Evolutionary conservation across 2,888 invertebrate species (phyloP).

Genomic region (Hypomecis punctinalis): DNA sequence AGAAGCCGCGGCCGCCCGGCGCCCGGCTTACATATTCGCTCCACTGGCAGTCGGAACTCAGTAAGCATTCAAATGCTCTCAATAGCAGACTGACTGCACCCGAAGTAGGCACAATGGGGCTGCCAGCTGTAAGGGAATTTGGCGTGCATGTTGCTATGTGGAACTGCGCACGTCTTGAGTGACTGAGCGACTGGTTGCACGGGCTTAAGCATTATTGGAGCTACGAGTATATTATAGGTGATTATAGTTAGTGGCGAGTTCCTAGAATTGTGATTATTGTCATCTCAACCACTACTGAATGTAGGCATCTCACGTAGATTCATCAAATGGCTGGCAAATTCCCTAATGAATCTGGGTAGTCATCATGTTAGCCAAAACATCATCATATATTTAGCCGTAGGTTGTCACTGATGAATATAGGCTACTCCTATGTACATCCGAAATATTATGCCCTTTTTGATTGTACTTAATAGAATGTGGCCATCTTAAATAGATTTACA

Average conservation of each 20-base stretch:
- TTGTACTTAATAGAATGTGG: too few species aligned
- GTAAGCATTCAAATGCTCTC: constrained; percentile 75
- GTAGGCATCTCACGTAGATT: too few species aligned
- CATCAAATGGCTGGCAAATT: too few species aligned
- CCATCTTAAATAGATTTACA: too few species aligned
- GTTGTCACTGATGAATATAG: too few species aligned
- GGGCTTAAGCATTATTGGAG: constrained; percentile 4
- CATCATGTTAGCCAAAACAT: too few species aligned
- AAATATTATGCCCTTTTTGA: too few species aligned
- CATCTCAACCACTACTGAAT: too few species aligned
- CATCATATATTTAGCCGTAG: too few species aligned
- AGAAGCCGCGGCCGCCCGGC: constrained; percentile 24
- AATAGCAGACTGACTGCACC: constrained; percentile 63
- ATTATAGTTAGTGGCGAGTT: neutral
- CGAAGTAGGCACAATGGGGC: constrained; percentile 68
- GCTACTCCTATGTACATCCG: too few species aligned
- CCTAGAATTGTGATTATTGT: neutral
- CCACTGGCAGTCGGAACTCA: constrained; percentile 65
- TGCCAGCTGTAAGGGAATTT: constrained; percentile 76
- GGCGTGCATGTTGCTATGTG: constrained; percentile 63
- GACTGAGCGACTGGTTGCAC: constrained; percentile 26
- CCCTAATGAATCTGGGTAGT: too few species aligned
- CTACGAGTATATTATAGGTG: too few species aligned
- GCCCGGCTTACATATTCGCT: constrained; percentile 34
- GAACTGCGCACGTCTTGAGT: constrained; percentile 22